Base-by-base conservation (phyloP, 2,888 invertebrate genomes). In the Plagiodera versicolora region DNA sequence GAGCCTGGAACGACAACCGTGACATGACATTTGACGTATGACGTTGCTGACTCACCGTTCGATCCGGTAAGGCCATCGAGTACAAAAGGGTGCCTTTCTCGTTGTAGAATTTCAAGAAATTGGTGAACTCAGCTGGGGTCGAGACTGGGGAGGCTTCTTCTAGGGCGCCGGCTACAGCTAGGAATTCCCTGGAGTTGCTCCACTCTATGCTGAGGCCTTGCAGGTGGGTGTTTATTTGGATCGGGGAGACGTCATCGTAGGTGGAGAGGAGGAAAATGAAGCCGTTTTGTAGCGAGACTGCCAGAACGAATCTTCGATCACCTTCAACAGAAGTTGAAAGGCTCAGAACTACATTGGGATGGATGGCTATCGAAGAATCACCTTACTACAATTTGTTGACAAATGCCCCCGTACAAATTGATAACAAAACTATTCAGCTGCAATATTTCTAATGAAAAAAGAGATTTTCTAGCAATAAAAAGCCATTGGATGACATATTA, bases 211-310 rank as follows among this genome's bases (percentile, higher is more conserved):
- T 89, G 67, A 94, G 81, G 17, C 91, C 91, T 71, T 89, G 86
- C 63, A 93, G 81, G n/a, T 89, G 89, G 0, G 96, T 96, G 74
- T 87, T 85, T 68, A 96, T 87, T 70, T 94, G 88, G 69, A 90
- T 88, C 0, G 97, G 97, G 66, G 93, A 92, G 55, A 96, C 89
- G 81, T 98, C 97, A 81, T 98, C 97, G 77, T 94, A 96, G 17
- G 92, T 94, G 66, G 91, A 88, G 79, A 98, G 83, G 72, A 98
- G 83, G 72, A 92, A 92, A 56, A 98, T 89, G 75, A 88, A 89
- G n/a, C 97, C 97, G 75, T 91, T 94, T 72, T 89, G 91, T 67
- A 97, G 87, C 67, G 93, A 90, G 3, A 95, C 94, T 3, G 95
- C 95, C 68, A 97, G 80, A 3, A 94, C 89, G 75, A 91, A 92